Conservation (phyloP, 2,888 invertebrate genomes). For the Malthinus seriepunctatus region DNA sequence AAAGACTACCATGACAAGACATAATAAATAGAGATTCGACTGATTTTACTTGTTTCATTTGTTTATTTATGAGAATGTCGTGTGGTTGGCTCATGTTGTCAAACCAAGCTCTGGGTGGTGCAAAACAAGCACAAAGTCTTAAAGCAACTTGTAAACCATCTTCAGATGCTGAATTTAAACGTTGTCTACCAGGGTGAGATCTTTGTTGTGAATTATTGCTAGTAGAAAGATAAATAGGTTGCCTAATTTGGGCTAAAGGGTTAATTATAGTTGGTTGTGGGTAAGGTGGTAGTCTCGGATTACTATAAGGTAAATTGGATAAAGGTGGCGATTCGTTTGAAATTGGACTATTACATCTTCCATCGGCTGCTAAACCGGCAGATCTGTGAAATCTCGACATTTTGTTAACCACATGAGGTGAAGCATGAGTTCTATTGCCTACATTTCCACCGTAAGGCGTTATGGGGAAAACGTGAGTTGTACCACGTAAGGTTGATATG, state of each 20-base stretch:
- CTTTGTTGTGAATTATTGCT: slow-evolving; percentile 58
- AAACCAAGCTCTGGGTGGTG: slow-evolving; percentile 76
- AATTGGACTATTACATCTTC: slow-evolving; percentile 74
- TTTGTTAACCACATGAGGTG: slow-evolving; percentile 90
- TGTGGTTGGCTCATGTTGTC: slow-evolving; percentile 47
- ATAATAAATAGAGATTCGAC: slow-evolving; percentile 88
- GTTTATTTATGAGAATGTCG: slow-evolving; percentile 43
- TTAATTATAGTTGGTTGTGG: slow-evolving; percentile 79
- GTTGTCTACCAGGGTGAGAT: slow-evolving; percentile 64
- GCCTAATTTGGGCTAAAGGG: slow-evolving; percentile 86
- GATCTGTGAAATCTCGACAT: slow-evolving; percentile 95
- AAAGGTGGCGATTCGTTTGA: slow-evolving; percentile 52
- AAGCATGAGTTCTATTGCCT: slow-evolving; percentile 92
- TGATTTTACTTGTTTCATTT: slow-evolving; percentile 57
- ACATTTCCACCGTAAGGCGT: slow-evolving; percentile 94
- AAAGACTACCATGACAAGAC: slow-evolving; percentile 83
- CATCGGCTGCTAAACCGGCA: slow-evolving; percentile 79
- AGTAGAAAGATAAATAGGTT: slow-evolving; percentile 60
- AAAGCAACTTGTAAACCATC: slow-evolving; percentile 71
- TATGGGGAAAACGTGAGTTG: slow-evolving; percentile 96
- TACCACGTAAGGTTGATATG: slow-evolving; percentile 92
- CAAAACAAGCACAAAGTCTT: slow-evolving; percentile 79
- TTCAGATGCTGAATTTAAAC: slow-evolving; percentile 69
- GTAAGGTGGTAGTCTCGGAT: slow-evolving; percentile 90
- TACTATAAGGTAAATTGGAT: slow-evolving; percentile 71